Base-by-base conservation (phyloP, 1,140 invertebrate species). In the Nephotettix cincticeps region DNA sequence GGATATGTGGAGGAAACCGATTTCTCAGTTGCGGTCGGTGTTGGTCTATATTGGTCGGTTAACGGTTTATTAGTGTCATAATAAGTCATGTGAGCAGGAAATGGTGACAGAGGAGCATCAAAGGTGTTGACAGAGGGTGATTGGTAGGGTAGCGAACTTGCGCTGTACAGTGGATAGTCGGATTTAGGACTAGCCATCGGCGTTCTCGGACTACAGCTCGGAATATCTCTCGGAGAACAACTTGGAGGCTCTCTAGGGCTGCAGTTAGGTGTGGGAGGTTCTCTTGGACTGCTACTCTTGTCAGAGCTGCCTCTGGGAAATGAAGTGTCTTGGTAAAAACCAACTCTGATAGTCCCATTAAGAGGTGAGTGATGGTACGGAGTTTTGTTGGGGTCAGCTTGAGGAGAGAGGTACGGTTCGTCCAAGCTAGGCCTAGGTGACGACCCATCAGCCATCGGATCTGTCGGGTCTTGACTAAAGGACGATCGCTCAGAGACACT, bases 271-370 rank as follows among this genome's bases (percentile, higher is more conserved):
- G 70, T 76, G 3, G 70, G 63, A 36, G 70, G 72, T 32, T 78
- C 77, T 68, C 77, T 61, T 9, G 77, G 77, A 69, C 77, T 78
- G 76, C 87, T 89, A 74, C 87, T 89, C 77, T 90, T 90, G 68
- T 91, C 89, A 1, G 89, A 89, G 74, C 88, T 90, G 73, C 87
- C 89, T 80, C 89, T 89, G 0, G 87, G 86, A 58, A 87, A 88
- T 29, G 72, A 75, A 0, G 89, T 91, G 73, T 92, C 90, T 80
- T 92, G 90, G 79, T 92, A 92, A 77, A 92, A 92, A 1, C 90
- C 90, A 40, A 90, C 90, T 71, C 90, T 85, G 1, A 92, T 88
- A 21, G 90, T 86, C 1, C 89, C 90, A 79, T 90, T 90, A 21
- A 90, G 83, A 4, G 89, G 87, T 28, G 82, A 80, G 76, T 86